Percentiles rank a stretch among this genome's conserved stretches.
phyloP scores from a whole-genome alignment of 2,888 invertebrate species.

The Drosophila aldrichi region DNA sequence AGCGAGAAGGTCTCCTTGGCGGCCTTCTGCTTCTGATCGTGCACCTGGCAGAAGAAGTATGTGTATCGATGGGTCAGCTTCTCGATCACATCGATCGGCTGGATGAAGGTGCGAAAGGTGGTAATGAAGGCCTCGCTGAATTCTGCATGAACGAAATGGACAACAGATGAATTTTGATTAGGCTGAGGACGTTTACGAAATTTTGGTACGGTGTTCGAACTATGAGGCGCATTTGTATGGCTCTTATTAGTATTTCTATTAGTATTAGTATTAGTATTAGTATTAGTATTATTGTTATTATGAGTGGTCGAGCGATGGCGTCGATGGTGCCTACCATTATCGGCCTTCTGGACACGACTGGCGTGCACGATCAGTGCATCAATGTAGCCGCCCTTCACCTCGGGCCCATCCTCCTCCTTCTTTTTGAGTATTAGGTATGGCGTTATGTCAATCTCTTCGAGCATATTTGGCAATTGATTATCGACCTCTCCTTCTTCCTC shows the following conservation, averaged over 20 bases:
- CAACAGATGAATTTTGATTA: slow-evolving; percentile 42
- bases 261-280: not conserved
- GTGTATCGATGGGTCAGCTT: slow-evolving; percentile 90
- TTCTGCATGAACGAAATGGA: slow-evolving; percentile 73
- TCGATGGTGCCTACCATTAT: slow-evolving; percentile 81
- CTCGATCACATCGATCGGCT: slow-evolving; percentile 93
- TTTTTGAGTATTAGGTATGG: slow-evolving; percentile 92
- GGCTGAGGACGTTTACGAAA: slow-evolving; percentile 32
- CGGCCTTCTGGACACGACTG: slow-evolving; percentile 94
- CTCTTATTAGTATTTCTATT: not conserved
- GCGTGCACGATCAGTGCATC: slow-evolving; percentile 98
- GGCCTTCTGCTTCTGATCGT: slow-evolving; percentile 90
- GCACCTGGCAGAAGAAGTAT: slow-evolving; percentile 90
- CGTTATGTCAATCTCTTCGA: slow-evolving; percentile 93
- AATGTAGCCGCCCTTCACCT: slow-evolving; percentile 96
- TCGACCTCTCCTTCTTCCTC: slow-evolving; percentile 56
- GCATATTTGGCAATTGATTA: slow-evolving; percentile 86
- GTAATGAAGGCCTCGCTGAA: slow-evolving; percentile 96
- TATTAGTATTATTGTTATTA: slow-evolving; percentile 10
- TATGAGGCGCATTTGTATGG: slow-evolving; percentile 5
- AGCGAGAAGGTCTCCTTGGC: slow-evolving; percentile 96
- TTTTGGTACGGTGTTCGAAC: slow-evolving; percentile 24
- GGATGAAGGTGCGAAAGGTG: slow-evolving; percentile 98
- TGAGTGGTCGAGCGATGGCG: slow-evolving; percentile 4
- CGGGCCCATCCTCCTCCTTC: slow-evolving; percentile 93